Evolutionary conservation across 1,140 invertebrate species (phyloP).

Genomic region (Lerema accius): DNA sequence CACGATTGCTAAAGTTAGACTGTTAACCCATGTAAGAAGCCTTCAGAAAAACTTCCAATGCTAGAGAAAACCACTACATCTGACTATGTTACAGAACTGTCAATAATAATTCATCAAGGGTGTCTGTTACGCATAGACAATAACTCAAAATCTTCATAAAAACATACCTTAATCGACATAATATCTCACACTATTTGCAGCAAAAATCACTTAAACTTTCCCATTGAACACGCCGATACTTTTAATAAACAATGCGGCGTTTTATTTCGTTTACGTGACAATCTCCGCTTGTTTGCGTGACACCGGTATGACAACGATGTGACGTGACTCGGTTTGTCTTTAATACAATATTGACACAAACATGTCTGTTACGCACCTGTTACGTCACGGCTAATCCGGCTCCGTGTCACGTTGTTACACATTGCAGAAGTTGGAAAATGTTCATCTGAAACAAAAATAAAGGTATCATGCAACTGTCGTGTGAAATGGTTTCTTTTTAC

Average conservation of each 20-base stretch:
- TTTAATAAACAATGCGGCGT: neutral
- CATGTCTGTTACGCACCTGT: neutral
- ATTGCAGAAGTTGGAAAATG: neutral
- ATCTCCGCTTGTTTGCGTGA: neutral
- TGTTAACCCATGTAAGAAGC: no score
- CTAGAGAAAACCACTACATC: no score
- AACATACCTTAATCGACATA: no score
- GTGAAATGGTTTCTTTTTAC: neutral
- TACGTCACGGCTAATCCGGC: neutral
- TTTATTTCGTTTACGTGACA: neutral
- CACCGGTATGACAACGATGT: neutral
- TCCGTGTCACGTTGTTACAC: neutral
- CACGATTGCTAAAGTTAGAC: no score
- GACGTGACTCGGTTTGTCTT: neutral
- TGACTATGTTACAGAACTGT: no score
- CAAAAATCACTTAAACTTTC: no score
- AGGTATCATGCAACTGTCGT: neutral
- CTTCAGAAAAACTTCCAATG: no score
- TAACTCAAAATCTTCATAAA: no score
- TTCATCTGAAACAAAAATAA: constrained; percentile 21
- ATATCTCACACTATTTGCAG: no score
- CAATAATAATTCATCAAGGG: no score
- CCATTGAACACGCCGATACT: no score
- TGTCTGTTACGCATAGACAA: no score
- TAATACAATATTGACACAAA: constrained; percentile 8